These are phyloP conservation scores for Hucho hucho DNA, from an alignment of 2,113 vertebrate genomes.

Conservation along the genomic window DNA sequence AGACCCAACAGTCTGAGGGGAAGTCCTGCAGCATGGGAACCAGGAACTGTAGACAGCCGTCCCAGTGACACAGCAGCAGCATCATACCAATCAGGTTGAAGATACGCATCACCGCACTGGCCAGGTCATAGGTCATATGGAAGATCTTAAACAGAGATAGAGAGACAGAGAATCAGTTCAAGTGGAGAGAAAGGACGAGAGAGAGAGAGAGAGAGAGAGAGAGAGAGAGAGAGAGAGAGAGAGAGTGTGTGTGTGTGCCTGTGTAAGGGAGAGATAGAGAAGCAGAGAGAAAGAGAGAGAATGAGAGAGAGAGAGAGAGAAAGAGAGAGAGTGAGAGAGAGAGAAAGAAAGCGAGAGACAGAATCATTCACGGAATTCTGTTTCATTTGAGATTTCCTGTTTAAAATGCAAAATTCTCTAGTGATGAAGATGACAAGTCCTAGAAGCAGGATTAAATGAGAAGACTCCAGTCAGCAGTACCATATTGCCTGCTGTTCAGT, in stretches of 20 bases:
- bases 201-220: background rate
- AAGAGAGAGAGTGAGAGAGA: constrained; percentile 9
- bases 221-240: constrained; percentile 8
- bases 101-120: constrained; percentile 94
- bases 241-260: background rate
- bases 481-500: background rate
- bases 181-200: constrained; percentile 4
- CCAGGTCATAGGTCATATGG: constrained; percentile 98
- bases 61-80: constrained; percentile 96
- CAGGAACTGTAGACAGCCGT: constrained; percentile 95
- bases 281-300: too few relatives aligned
- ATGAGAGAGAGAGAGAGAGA: background rate
- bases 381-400: background rate
- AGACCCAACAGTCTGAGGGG: constrained; percentile 94
- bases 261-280: background rate
- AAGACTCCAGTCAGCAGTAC: background rate
- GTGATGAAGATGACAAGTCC: background rate
- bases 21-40: constrained; percentile 98
- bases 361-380: background rate
- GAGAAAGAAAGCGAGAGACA: background rate
- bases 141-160: constrained; percentile 80
- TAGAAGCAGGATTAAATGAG: background rate
- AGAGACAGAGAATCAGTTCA: constrained; percentile 7
- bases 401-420: background rate
- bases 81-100: constrained; percentile 97